These are phyloP conservation scores for Clunio marinus DNA, from an alignment of 2,888 invertebrate genomes.

Conservation along the genomic window DNA sequence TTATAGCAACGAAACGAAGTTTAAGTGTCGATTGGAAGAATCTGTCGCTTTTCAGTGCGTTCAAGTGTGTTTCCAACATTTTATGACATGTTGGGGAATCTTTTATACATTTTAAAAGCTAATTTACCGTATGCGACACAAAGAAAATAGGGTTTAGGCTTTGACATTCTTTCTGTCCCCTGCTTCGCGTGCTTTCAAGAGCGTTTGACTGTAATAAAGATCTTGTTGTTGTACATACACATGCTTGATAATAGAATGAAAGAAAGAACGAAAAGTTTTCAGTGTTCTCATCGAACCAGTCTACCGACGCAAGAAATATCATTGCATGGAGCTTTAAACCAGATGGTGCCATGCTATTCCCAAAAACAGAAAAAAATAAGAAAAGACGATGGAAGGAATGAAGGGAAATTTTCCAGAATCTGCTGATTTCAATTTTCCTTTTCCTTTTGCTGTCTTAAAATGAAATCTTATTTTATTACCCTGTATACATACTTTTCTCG, in stretches of 20 bases:
- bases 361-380: not conserved
- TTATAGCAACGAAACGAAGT: constrained; percentile 21
- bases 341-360: constrained; percentile 34
- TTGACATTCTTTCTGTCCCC: constrained; percentile 12
- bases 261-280: no score
- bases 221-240: not conserved
- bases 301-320: constrained; percentile 12
- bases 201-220: constrained; percentile 12
- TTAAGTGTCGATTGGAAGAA: constrained; percentile 33
- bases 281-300: not conserved
- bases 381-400: no score
- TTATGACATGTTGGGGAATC: constrained; percentile 39
- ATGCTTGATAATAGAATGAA: not conserved
- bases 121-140: constrained; percentile 32
- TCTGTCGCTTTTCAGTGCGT: constrained; percentile 35
- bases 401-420: constrained; percentile 11
- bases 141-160: not conserved
- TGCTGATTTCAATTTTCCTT: constrained; percentile 32
- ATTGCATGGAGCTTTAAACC: constrained; percentile 28
- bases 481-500: not conserved
- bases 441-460: constrained; percentile 10
- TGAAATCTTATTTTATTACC: constrained; percentile 30
- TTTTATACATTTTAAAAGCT: constrained; percentile 32
- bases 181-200: not conserved
- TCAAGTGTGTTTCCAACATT: constrained; percentile 23